phyloP scores from a whole-genome alignment of 2,797 vertebrate species.

The Phalloptychus januarius region DNA sequence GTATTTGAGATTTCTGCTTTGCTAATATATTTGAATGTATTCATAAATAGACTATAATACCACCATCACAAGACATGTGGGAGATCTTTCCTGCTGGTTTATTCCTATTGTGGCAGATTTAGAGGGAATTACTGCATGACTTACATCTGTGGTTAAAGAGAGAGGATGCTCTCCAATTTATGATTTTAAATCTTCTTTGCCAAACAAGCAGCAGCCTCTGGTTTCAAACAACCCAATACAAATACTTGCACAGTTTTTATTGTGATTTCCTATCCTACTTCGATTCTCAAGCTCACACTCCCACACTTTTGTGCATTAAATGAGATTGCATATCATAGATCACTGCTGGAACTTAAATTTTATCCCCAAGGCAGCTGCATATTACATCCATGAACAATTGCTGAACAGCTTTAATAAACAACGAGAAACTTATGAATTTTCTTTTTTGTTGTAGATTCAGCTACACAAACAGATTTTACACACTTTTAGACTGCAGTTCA shows the following conservation, averaged over 20 bases:
- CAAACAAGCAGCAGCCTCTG: conserved; percentile 1
- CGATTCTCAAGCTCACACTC: not conserved
- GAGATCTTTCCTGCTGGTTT: conserved; percentile 44
- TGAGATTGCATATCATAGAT: not conserved
- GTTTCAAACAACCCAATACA: not conserved
- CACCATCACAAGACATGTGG: conserved; percentile 37
- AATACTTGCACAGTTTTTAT: not conserved
- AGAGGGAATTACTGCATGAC: conserved; percentile 9
- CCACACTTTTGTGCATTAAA: not conserved
- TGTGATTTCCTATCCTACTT: not conserved
- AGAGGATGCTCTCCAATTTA: not conserved
- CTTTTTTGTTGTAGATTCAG: not conserved
- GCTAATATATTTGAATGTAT: conserved; percentile 67
- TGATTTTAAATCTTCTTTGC: conserved; percentile 1
- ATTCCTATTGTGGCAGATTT: conserved; percentile 28
- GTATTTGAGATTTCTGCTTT: conserved; percentile 36
- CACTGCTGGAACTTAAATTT: not conserved
- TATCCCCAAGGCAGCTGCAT: not conserved
- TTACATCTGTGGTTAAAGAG: not conserved
- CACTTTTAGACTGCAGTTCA: not conserved
- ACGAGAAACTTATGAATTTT: conserved; percentile 1
- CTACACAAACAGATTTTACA: not conserved
- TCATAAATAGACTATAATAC: conserved; percentile 55
- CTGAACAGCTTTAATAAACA: not conserved
- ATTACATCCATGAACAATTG: not conserved